Evolutionary conservation across 2,113 vertebrate genomes (phyloP).

Genomic region (Solenodon paradoxus): DNA sequence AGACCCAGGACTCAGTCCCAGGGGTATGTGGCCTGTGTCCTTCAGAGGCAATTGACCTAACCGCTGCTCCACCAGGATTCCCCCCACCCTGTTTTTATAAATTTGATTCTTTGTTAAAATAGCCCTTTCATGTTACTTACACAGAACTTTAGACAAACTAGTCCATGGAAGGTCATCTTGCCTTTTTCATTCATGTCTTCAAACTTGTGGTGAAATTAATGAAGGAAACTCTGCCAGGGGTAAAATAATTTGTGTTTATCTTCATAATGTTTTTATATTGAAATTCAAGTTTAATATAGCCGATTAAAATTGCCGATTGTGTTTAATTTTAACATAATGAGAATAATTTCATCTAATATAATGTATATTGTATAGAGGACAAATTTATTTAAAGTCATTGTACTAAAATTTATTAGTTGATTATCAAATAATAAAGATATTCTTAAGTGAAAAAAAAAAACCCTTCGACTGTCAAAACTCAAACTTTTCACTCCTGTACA

Average conservation of each 20-base stretch:
- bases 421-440: slow-evolving; percentile 9
- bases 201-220: slow-evolving; percentile 25
- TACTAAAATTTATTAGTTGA: neutral
- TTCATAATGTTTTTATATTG: slow-evolving; percentile 12
- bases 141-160: neutral
- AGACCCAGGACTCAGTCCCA: too few relatives aligned
- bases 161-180: neutral
- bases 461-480: neutral
- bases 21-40: too few relatives aligned
- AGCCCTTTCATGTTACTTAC: neutral
- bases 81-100: neutral
- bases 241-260: slow-evolving; percentile 33
- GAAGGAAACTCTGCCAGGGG: neutral
- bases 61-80: too few relatives aligned
- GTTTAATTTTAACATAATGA: slow-evolving; percentile 34
- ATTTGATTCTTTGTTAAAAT: neutral
- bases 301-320: slow-evolving; percentile 4
- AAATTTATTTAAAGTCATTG: neutral
- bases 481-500: neutral
- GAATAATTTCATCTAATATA: slow-evolving; percentile 33
- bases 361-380: neutral
- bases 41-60: too few relatives aligned
- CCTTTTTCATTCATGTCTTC: neutral
- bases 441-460: neutral
- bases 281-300: slow-evolving; percentile 2